A percentile compares a stretch with the other conserved stretches of the same genome.
Conservation (phyloP, 2,888 invertebrate genomes). For the Coelopa pilipes region DNA sequence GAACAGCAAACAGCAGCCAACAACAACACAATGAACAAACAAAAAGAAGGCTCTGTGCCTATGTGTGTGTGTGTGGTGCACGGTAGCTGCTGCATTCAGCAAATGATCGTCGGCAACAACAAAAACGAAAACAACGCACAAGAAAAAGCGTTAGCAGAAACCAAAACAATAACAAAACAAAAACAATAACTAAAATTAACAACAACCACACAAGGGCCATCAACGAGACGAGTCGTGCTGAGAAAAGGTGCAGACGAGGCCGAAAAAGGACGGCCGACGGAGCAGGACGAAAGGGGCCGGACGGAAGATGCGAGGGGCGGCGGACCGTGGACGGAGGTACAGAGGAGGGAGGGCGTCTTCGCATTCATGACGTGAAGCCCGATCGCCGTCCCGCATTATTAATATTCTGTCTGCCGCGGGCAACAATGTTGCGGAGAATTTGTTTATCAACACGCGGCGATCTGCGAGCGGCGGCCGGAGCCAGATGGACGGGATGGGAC, state of each 20-base stretch:
- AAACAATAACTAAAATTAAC: conserved; percentile 13
- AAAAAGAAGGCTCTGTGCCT: too few relatives aligned
- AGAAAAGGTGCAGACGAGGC: too few relatives aligned
- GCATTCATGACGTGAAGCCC: conserved; percentile 5
- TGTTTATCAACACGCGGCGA: conserved; percentile 40
- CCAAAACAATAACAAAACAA: conserved; percentile 3
- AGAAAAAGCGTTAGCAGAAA: neutral
- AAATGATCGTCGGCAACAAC: conserved; percentile 27
- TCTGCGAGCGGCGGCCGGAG: conserved; percentile 23
- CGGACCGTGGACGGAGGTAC: too few relatives aligned
- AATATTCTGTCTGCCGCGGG: conserved; percentile 36
- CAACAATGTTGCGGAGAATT: conserved; percentile 29
- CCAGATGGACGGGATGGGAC: too few relatives aligned
- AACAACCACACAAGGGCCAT: neutral
- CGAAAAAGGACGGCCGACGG: too few relatives aligned
- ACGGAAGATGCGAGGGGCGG: too few relatives aligned
- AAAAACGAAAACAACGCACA: conserved; percentile 21
- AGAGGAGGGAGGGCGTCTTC: neutral
- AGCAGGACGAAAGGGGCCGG: neutral
- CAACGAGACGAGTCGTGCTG: neutral
- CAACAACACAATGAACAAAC: conserved; percentile 1
- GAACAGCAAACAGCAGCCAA: conserved; percentile 3
- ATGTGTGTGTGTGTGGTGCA: neutral
- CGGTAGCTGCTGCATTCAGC: conserved; percentile 27
- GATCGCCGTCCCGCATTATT: conserved; percentile 39